Evolutionary conservation across 2,888 invertebrate genomes (phyloP).

Genomic region (Buathra laborator): DNA sequence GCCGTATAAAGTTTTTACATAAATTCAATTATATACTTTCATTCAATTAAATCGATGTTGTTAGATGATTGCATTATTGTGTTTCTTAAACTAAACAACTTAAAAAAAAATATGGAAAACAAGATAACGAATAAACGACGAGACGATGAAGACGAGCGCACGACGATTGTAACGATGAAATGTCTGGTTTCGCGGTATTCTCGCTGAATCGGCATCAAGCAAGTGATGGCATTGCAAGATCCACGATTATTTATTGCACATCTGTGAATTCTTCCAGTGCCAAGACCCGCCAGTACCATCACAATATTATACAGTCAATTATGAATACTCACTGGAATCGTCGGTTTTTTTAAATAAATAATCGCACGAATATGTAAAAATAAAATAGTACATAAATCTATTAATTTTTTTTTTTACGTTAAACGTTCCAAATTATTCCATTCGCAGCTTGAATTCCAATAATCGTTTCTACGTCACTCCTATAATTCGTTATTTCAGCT

Average conservation of each 20-base stretch:
- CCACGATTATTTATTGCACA: slow-evolving; percentile 85
- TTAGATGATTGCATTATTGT: neutral
- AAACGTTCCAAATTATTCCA: neutral
- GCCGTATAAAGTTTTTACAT: slow-evolving; percentile 41
- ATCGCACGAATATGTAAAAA: neutral
- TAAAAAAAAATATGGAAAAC: neutral
- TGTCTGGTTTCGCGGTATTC: slow-evolving; percentile 34
- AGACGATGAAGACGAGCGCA: slow-evolving; percentile 7
- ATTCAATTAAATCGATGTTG: neutral
- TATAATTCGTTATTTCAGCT: neutral
- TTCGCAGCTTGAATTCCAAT: neutral
- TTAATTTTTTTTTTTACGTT: neutral
- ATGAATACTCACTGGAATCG: neutral
- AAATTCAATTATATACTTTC: slow-evolving; percentile 6
- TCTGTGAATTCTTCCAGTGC: slow-evolving; percentile 86
- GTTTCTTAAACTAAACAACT: neutral
- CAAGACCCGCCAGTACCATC: slow-evolving; percentile 84
- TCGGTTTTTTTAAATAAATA: neutral
- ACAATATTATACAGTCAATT: neutral
- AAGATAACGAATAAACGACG: neutral
- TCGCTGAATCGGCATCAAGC: slow-evolving; percentile 81
- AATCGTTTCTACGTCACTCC: neutral
- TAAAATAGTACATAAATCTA: neutral
- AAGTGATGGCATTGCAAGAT: slow-evolving; percentile 86
- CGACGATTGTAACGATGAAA: slow-evolving; percentile 11